phyloP scores from a whole-genome alignment of 2,797 vertebrate genomes.

The Onychomys torridus region DNA sequence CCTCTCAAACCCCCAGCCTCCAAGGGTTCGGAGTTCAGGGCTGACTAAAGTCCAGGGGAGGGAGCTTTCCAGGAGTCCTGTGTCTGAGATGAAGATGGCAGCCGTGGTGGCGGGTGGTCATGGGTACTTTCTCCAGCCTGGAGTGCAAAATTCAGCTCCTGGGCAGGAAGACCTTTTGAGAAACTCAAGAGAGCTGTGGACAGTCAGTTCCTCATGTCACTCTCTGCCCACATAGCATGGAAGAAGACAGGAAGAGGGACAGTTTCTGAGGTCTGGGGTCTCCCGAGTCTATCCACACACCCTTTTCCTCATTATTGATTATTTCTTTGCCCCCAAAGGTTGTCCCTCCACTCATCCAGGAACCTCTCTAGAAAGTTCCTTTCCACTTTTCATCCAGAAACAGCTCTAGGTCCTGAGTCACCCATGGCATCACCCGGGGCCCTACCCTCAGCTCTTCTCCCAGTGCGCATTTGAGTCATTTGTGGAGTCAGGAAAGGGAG shows the following conservation, averaged over 20 bases:
- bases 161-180: background rate
- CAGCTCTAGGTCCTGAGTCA: background rate
- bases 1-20: background rate
- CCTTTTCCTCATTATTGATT: background rate
- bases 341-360: too few species aligned
- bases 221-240: fast-evolving
- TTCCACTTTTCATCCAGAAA: background rate
- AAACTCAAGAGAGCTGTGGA: background rate
- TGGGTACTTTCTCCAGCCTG: background rate
- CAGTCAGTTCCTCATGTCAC: background rate
- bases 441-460: background rate
- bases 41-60: background rate
- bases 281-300: background rate
- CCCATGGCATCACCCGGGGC: fast-evolving
- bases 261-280: background rate
- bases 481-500: background rate
- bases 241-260: background rate
- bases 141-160: background rate
- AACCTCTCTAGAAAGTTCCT: background rate
- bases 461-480: fast-evolving
- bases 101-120: background rate
- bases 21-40: background rate
- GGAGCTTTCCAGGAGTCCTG: background rate
- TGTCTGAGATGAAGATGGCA: background rate
- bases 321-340: background rate